Evolutionary conservation across 2,113 vertebrate species (phyloP).

Genomic region (Ranitomeya variabilis): DNA sequence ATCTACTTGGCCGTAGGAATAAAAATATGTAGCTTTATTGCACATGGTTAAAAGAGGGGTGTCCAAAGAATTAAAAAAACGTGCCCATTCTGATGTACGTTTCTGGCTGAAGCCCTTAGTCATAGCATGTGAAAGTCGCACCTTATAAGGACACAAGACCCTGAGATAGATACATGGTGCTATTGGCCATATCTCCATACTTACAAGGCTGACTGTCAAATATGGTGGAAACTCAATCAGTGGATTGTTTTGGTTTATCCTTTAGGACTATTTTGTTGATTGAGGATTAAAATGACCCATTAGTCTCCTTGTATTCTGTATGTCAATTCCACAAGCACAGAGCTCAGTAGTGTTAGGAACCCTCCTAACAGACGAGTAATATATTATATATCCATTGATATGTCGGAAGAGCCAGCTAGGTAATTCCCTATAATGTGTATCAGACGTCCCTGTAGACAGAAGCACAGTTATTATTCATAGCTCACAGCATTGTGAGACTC

Average conservation of each 20-base stretch:
- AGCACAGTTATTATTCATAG: neutral
- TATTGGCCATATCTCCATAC: neutral
- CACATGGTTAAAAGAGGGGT: too few species aligned
- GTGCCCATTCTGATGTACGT: too few species aligned
- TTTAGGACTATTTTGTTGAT: neutral
- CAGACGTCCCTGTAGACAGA: neutral
- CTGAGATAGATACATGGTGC: neutral
- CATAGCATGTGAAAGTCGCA: too few species aligned
- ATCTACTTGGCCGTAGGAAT: too few species aligned
- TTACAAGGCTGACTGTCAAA: neutral
- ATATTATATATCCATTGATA: neutral
- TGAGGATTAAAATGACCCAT: neutral
- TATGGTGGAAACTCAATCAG: neutral
- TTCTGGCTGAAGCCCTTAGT: too few species aligned
- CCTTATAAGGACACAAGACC: too few species aligned
- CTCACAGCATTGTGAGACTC: conserved; percentile 10
- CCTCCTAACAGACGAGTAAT: neutral
- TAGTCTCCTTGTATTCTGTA: neutral
- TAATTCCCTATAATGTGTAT: neutral
- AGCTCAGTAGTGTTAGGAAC: neutral
- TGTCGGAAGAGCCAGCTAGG: neutral
- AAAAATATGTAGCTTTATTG: too few species aligned
- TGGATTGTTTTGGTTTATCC: neutral
- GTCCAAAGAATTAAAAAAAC: too few species aligned
- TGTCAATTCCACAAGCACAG: neutral